Percentiles rank a stretch among this genome's conserved stretches.
phyloP scores from a whole-genome alignment of 2,113 vertebrate genomes.

The Syngnathus typhle region DNA sequence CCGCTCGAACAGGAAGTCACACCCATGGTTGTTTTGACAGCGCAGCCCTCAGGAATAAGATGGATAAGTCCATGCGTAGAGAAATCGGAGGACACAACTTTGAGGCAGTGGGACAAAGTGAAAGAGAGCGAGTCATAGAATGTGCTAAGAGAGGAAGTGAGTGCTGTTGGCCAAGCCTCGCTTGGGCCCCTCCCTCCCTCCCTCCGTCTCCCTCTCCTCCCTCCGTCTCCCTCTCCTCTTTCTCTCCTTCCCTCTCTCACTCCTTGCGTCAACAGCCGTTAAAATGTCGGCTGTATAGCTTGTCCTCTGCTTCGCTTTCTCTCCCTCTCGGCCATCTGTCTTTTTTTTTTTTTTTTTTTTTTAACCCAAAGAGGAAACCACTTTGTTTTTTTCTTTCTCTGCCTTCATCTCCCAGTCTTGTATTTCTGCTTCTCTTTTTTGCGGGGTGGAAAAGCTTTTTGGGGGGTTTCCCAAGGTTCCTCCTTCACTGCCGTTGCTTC shows the following conservation, averaged over 20 bases:
- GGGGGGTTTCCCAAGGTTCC: constrained; percentile 25
- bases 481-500: constrained; percentile 27
- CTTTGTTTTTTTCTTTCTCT: constrained; percentile 8
- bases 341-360: constrained; percentile 21
- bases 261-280: constrained; percentile 64
- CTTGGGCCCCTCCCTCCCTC: constrained; percentile 26
- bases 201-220: constrained; percentile 1
- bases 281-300: constrained; percentile 73
- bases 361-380: constrained; percentile 41
- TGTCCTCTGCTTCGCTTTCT: constrained; percentile 50
- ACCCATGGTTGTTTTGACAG: too few species aligned
- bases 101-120: constrained; percentile 26
- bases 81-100: not conserved
- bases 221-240: constrained; percentile 12
- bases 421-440: constrained; percentile 18
- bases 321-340: constrained; percentile 48
- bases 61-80: not conserved
- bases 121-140: constrained; percentile 36
- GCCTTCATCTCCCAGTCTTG: constrained; percentile 23
- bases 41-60: too few species aligned
- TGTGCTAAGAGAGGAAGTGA: constrained; percentile 25
- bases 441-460: constrained; percentile 31
- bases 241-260: constrained; percentile 22
- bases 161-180: constrained; percentile 15
- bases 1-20: too few species aligned